Evolutionary conservation across 2,113 vertebrate species (phyloP).

Genomic region (Helogale parvula): DNA sequence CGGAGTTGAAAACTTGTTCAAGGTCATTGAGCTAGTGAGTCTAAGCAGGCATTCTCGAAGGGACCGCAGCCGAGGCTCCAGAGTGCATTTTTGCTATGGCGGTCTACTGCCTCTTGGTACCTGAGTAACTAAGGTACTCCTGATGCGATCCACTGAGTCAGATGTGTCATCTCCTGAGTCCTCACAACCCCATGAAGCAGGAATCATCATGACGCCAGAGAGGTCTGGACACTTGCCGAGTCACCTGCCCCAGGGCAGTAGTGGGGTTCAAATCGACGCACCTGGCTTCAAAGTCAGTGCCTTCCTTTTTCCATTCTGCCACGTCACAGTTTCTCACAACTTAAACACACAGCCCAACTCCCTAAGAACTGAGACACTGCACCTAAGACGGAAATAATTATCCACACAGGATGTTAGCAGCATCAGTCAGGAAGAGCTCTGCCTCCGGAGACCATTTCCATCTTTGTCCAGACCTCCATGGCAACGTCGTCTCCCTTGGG

Average conservation of each 20-base stretch:
- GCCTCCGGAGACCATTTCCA: background rate
- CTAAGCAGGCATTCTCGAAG: fast-evolving
- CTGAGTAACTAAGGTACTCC: background rate
- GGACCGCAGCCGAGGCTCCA: background rate
- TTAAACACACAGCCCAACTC: background rate
- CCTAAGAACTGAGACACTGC: background rate
- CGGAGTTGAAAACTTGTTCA: background rate
- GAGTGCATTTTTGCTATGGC: too few species aligned
- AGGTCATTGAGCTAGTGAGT: too few species aligned
- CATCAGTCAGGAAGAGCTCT: too few species aligned
- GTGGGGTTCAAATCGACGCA: background rate
- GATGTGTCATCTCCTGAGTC: too few species aligned
- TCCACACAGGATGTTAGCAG: background rate
- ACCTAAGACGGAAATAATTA: background rate
- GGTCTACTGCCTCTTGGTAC: fast-evolving
- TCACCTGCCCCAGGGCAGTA: background rate
- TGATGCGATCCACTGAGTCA: background rate
- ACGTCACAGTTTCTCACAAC: background rate
- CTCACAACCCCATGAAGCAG: background rate
- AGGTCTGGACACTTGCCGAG: background rate
- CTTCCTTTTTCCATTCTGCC: background rate
- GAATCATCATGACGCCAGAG: background rate
- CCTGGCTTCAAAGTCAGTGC: background rate
- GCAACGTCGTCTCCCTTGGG: background rate
- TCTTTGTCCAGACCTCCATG: background rate